Evolutionary conservation across 2,113 vertebrate genomes (phyloP).

Genomic region (Regulus satrapa): DNA sequence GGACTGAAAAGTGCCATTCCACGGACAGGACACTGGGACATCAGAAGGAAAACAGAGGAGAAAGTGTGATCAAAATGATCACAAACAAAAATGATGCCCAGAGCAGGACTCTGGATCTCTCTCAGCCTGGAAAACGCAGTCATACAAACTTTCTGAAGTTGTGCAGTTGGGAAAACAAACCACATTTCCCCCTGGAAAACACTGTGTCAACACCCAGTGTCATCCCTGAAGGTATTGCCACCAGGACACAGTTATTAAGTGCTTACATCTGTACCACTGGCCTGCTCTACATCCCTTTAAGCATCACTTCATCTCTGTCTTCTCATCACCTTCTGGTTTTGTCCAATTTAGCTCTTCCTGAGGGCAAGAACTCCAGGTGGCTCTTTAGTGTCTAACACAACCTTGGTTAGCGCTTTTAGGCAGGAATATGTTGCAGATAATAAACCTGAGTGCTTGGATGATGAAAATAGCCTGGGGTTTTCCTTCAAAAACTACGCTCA

Average conservation of each 20-base stretch:
- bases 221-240: neutral
- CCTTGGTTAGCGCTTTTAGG: neutral
- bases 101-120: neutral
- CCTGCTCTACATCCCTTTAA: neutral
- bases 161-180: neutral
- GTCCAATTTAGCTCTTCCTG: slow-evolving; percentile 23
- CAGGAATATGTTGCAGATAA: slow-evolving; percentile 17
- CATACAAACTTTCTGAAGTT: neutral
- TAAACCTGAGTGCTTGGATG: neutral
- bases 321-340: neutral
- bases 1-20: neutral
- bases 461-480: slow-evolving; percentile 39
- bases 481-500: neutral
- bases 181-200: neutral
- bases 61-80: fast-evolving
- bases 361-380: slow-evolving; percentile 6
- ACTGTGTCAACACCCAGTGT: neutral
- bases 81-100: neutral
- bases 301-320: neutral
- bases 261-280: neutral
- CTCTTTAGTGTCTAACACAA: slow-evolving; percentile 6
- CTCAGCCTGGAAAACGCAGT: neutral
- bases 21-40: no score
- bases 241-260: neutral
- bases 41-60: neutral